phyloP scores from a whole-genome alignment of 2,113 vertebrate genomes.

The Macaca nemestrina region DNA sequence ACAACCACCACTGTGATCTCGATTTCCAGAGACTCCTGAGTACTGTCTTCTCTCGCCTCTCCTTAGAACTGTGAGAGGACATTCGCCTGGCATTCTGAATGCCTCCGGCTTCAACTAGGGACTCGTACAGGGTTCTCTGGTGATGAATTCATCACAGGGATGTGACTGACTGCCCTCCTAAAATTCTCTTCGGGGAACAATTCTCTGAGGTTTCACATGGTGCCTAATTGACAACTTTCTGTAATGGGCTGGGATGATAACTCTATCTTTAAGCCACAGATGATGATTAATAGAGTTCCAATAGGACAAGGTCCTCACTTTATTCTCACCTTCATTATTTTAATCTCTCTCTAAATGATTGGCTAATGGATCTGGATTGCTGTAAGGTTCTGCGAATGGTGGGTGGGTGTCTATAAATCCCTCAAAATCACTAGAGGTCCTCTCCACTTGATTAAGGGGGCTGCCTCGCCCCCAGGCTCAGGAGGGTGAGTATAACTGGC shows the following conservation, averaged over 20 bases:
- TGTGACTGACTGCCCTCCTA: slow-evolving; percentile 55
- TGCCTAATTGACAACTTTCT: slow-evolving; percentile 79
- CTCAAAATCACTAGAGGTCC: not conserved
- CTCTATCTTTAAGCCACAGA: slow-evolving; percentile 74
- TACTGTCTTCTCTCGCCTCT: rapidly evolving
- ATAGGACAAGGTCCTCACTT: slow-evolving; percentile 55
- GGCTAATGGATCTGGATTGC: slow-evolving; percentile 74
- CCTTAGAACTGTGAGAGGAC: rapidly evolving
- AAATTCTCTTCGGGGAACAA: slow-evolving; percentile 77
- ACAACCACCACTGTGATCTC: rapidly evolving
- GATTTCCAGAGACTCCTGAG: rapidly evolving
- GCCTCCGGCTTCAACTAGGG: not conserved
- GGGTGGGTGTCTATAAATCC: slow-evolving; percentile 74
- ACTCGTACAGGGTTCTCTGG: not conserved
- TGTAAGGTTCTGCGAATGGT: slow-evolving; percentile 71
- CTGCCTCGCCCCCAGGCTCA: not conserved
- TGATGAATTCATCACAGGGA: slow-evolving; percentile 36
- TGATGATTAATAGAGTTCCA: slow-evolving; percentile 69
- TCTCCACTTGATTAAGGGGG: not conserved
- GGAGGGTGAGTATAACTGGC: not conserved
- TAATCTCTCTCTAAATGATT: slow-evolving; percentile 76
- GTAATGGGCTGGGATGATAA: slow-evolving; percentile 69
- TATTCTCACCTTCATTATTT: slow-evolving; percentile 80
- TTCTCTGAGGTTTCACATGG: slow-evolving; percentile 57
- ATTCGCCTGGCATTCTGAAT: rapidly evolving